A percentile compares a stretch with the other conserved stretches of the same genome.
These are phyloP conservation scores for Drosophila histrio DNA, from an alignment of 2,888 invertebrate species.

Conservation along the genomic window DNA sequence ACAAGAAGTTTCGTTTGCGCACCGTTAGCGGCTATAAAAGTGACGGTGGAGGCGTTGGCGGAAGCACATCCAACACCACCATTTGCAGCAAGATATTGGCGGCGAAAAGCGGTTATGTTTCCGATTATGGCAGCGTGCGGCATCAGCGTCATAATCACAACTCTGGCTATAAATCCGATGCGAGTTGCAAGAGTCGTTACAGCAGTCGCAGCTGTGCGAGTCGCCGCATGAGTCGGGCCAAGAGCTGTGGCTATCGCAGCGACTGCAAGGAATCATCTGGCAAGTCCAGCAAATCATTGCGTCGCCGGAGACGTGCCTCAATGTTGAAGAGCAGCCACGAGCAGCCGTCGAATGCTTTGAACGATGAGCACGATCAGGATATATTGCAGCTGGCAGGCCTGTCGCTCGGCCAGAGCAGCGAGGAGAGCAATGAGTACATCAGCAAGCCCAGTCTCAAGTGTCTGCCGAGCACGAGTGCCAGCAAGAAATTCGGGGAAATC, in stretches of 20 bases:
- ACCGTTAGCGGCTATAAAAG: constrained; percentile 87
- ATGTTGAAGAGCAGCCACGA: constrained; percentile 61
- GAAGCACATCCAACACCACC: constrained; percentile 84
- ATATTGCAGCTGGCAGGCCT: constrained; percentile 86
- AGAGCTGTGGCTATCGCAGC: constrained; percentile 82
- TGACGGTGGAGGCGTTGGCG: constrained; percentile 82
- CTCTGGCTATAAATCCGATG: constrained; percentile 87
- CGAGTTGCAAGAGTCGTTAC: constrained; percentile 87
- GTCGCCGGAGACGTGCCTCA: constrained; percentile 79
- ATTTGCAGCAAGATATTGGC: constrained; percentile 84
- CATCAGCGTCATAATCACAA: constrained; percentile 75
- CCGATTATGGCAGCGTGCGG: constrained; percentile 85
- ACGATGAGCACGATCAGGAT: constrained; percentile 85
- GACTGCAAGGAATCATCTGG: constrained; percentile 79
- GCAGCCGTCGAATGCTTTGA: constrained; percentile 84
- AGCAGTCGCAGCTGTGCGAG: constrained; percentile 86
- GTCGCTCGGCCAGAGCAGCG: constrained; percentile 86
- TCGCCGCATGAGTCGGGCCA: constrained; percentile 85
- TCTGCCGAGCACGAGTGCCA: constrained; percentile 80
- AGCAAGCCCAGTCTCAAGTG: constrained; percentile 82
- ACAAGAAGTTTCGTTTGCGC: constrained; percentile 86
- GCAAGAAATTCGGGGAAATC: constrained; percentile 84
- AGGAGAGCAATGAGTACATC: constrained; percentile 83
- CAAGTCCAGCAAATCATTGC: constrained; percentile 78
- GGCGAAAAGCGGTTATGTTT: constrained; percentile 86